A percentile compares a stretch with the other conserved stretches of the same genome.
phyloP scores from a whole-genome alignment of 1,140 invertebrate species.

The Nomia melanderi region DNA sequence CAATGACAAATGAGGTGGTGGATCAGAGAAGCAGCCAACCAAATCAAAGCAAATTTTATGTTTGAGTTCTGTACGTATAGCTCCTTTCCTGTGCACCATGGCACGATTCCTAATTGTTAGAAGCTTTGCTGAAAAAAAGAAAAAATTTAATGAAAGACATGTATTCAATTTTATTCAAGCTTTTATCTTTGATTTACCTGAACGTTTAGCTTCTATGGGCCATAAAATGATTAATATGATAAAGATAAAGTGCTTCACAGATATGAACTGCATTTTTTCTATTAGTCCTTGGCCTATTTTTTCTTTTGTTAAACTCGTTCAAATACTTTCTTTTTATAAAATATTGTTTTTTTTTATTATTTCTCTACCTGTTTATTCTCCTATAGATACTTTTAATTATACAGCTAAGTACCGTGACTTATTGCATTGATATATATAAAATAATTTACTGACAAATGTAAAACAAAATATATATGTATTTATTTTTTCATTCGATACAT shows the following conservation, averaged over 20 bases:
- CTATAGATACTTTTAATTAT: too few relatives aligned
- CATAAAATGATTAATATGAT: slow-evolving; percentile 7
- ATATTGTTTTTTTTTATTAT: not conserved
- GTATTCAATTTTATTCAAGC: not conserved
- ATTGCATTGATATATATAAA: too few relatives aligned
- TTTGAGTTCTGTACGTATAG: slow-evolving; percentile 62
- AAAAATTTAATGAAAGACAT: not conserved
- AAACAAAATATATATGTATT: too few relatives aligned
- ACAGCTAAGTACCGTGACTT: too few relatives aligned
- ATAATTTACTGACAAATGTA: too few relatives aligned
- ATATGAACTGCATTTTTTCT: slow-evolving; percentile 36
- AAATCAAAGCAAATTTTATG: slow-evolving; percentile 78
- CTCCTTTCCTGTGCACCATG: slow-evolving; percentile 63
- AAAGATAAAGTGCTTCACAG: not conserved
- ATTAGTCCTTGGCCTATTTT: not conserved
- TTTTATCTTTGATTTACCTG: not conserved
- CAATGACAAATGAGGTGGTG: slow-evolving; percentile 70
- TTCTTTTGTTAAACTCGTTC: not conserved
- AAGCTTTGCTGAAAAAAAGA: slow-evolving; percentile 65
- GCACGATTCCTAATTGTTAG: slow-evolving; percentile 67
- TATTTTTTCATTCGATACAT: too few relatives aligned
- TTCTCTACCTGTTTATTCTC: too few relatives aligned
- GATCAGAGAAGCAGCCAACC: slow-evolving; percentile 79
- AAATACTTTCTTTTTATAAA: not conserved
- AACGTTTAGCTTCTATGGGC: not conserved